Evolutionary conservation across 2,113 vertebrate genomes (phyloP).

Genomic region (Actinemys pallida): DNA sequence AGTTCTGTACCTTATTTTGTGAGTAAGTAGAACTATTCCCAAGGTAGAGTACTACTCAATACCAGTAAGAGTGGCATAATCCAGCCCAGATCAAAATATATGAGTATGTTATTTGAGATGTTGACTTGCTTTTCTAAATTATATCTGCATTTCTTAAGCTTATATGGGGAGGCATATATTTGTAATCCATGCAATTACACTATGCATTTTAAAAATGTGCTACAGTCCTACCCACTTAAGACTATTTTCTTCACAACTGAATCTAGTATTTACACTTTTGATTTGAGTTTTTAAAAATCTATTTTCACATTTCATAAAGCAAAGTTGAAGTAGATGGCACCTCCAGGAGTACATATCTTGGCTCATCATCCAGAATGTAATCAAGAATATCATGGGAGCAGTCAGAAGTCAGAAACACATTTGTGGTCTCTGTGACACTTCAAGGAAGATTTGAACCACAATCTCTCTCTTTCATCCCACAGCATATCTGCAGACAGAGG

Average conservation of each 20-base stretch:
- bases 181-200: not conserved
- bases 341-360: not conserved
- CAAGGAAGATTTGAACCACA: not conserved
- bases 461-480: not conserved
- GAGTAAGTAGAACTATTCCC: not conserved
- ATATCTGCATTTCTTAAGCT: not conserved
- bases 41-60: not conserved
- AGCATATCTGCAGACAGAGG: not conserved
- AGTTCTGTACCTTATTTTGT: not conserved
- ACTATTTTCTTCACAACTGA: not conserved
- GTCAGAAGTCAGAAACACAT: not conserved
- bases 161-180: not conserved
- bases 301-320: not conserved
- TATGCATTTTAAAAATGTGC: not conserved
- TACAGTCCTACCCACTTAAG: not conserved
- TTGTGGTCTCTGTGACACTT: not conserved
- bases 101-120: not conserved
- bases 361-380: not conserved
- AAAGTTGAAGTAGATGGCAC: not conserved
- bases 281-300: not conserved
- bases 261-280: too few relatives aligned
- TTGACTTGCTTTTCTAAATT: not conserved
- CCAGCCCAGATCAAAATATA: not conserved
- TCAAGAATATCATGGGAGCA: not conserved
- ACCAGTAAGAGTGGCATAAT: not conserved